A percentile compares a stretch with the other conserved stretches of the same genome.
phyloP scores from a whole-genome alignment of 2,113 vertebrate species.

The Phycodurus eques region DNA sequence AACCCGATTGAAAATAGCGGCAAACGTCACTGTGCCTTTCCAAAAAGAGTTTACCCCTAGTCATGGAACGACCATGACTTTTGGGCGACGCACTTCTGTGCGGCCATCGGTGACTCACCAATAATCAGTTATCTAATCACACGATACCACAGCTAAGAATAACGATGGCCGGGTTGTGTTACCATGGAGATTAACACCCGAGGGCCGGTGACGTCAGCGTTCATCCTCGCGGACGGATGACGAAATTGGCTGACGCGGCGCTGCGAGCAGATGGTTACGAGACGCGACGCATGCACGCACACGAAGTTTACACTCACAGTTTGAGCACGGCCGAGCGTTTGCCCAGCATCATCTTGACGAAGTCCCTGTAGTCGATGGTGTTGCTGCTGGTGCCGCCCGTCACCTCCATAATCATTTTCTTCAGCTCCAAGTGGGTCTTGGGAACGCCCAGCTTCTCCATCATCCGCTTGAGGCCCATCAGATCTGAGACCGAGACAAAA shows the following conservation, averaged over 20 bases:
- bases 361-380: slow-evolving; percentile 94
- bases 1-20: slow-evolving; percentile 6
- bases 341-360: slow-evolving; percentile 96
- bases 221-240: slow-evolving; percentile 14
- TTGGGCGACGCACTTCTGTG: background rate
- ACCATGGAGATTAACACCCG: slow-evolving; percentile 32
- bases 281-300: background rate
- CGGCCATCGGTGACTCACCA: slow-evolving; percentile 36
- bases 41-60: background rate
- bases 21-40: too few relatives aligned
- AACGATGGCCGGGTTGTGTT: slow-evolving; percentile 39
- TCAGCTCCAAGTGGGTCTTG: slow-evolving; percentile 94
- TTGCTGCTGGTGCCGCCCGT: slow-evolving; percentile 84
- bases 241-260: slow-evolving; percentile 31
- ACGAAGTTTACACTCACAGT: slow-evolving; percentile 78
- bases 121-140: slow-evolving; percentile 44
- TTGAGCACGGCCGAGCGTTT: slow-evolving; percentile 93
- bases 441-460: slow-evolving; percentile 97
- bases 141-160: slow-evolving; percentile 41
- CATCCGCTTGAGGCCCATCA: slow-evolving; percentile 97
- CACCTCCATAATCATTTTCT: slow-evolving; percentile 96
- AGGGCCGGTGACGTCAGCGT: slow-evolving; percentile 37
- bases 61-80: background rate
- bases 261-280: slow-evolving; percentile 3
- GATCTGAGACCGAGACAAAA: slow-evolving; percentile 67